Percentiles rank a stretch among this genome's conserved stretches.
Evolutionary conservation across 2,797 vertebrate genomes (phyloP).

Genomic region (Acipenser oxyrinchus): DNA sequence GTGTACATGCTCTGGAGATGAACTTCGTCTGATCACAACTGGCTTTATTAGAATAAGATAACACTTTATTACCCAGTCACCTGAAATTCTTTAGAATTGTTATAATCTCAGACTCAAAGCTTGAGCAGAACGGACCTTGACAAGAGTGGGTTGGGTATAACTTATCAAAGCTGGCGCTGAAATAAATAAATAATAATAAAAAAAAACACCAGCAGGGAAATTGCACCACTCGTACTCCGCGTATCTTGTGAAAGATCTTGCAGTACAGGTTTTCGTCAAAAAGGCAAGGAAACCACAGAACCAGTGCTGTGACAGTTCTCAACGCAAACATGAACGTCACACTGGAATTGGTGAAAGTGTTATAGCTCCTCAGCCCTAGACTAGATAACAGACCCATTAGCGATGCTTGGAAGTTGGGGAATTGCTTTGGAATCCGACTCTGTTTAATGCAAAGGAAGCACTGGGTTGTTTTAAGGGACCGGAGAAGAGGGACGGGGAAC

Average conservation of each 20-base stretch:
- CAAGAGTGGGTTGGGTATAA: constrained; percentile 25
- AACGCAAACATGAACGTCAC: constrained; percentile 38
- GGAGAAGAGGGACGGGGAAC: constrained; percentile 30
- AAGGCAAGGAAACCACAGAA: too few relatives aligned
- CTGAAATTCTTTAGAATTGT: constrained; percentile 26
- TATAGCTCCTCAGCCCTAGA: constrained; percentile 51
- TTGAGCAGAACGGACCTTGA: constrained; percentile 63
- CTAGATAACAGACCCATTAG: constrained; percentile 49
- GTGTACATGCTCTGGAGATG: constrained; percentile 34
- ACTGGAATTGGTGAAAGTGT: constrained; percentile 58
- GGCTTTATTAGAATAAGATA: constrained; percentile 65
- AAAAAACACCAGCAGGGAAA: too few relatives aligned
- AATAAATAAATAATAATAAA: too few relatives aligned
- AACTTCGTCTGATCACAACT: constrained; percentile 68
- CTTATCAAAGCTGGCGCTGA: too few relatives aligned
- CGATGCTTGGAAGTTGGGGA: constrained; percentile 35
- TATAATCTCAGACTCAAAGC: constrained; percentile 48
- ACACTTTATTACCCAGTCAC: constrained; percentile 58
- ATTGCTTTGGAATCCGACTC: constrained; percentile 42
- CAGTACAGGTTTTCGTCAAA: too few relatives aligned
- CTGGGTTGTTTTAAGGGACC: constrained; percentile 26
- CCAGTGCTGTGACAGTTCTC: constrained; percentile 40
- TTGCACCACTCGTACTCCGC: too few relatives aligned
- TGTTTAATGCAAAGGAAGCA: constrained; percentile 42
- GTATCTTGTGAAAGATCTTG: too few relatives aligned